phyloP scores from a whole-genome alignment of 2,797 vertebrate species.

The Selene dorsalis region DNA sequence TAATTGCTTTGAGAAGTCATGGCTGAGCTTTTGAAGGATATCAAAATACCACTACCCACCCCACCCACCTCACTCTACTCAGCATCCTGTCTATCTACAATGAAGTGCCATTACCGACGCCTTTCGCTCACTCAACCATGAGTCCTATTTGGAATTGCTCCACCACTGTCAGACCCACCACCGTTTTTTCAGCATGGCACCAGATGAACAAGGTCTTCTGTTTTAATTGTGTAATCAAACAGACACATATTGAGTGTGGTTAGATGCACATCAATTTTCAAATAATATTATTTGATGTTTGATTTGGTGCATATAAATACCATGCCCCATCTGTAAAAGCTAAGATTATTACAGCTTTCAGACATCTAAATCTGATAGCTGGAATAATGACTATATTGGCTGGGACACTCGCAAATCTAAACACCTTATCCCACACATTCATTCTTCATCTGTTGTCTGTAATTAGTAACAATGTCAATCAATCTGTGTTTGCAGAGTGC shows the following conservation, averaged over 20 bases:
- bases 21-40: slow-evolving; percentile 76
- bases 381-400: not conserved
- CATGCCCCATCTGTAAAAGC: not conserved
- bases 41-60: slow-evolving; percentile 67
- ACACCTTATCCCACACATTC: not conserved
- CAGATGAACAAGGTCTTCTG: slow-evolving; percentile 45
- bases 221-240: slow-evolving; percentile 62
- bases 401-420: not conserved
- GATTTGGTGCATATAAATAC: slow-evolving; percentile 50
- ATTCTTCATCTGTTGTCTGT: not conserved
- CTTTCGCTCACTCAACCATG: slow-evolving; percentile 73
- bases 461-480: not conserved
- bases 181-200: slow-evolving; percentile 40
- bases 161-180: slow-evolving; percentile 60
- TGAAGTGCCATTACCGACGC: slow-evolving; percentile 72
- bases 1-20: slow-evolving; percentile 81
- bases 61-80: slow-evolving; percentile 57
- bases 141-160: slow-evolving; percentile 70
- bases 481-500: not conserved
- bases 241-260: slow-evolving; percentile 55
- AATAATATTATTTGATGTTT: slow-evolving; percentile 52
- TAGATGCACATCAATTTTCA: slow-evolving; percentile 53
- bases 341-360: slow-evolving; percentile 16
- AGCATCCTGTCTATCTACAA: slow-evolving; percentile 69
- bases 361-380: slow-evolving; percentile 4